These are phyloP conservation scores for Catamblyrhynchus diadema DNA, from an alignment of 2,797 vertebrate genomes.

Conservation along the genomic window DNA sequence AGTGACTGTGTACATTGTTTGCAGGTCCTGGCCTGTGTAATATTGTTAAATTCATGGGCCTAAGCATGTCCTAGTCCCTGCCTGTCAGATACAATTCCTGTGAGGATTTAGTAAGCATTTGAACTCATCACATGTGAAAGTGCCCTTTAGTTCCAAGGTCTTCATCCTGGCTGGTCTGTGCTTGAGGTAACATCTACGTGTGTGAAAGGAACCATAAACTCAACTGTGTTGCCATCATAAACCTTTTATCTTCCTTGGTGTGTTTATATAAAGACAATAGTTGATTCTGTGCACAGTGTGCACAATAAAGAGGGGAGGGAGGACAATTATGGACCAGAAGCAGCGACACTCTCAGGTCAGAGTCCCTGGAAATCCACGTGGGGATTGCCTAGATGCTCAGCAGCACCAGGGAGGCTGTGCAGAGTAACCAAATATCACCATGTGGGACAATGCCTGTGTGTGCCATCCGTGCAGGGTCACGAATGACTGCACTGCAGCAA, in stretches of 20 bases:
- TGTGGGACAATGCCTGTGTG: neutral
- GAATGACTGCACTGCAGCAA: neutral
- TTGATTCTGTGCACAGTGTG: neutral
- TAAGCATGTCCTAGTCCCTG: neutral
- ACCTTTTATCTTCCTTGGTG: neutral
- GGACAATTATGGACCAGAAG: neutral
- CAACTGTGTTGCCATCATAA: neutral
- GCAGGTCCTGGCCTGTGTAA: neutral
- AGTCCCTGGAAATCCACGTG: neutral
- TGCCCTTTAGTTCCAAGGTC: neutral
- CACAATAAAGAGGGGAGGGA: neutral
- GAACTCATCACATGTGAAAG: neutral
- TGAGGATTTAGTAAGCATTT: neutral
- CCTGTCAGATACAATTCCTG: neutral
- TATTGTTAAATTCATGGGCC: neutral
- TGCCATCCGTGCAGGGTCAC: neutral
- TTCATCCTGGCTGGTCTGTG: neutral
- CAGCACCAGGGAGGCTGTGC: neutral
- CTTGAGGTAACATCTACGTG: neutral
- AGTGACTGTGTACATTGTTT: neutral
- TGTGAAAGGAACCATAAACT: conserved; percentile 12
- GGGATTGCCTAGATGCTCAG: neutral
- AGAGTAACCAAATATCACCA: neutral
- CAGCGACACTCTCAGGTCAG: neutral
- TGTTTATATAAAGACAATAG: neutral